These are phyloP conservation scores for Phengaris arion DNA, from an alignment of 2,888 invertebrate genomes.

Conservation along the genomic window DNA sequence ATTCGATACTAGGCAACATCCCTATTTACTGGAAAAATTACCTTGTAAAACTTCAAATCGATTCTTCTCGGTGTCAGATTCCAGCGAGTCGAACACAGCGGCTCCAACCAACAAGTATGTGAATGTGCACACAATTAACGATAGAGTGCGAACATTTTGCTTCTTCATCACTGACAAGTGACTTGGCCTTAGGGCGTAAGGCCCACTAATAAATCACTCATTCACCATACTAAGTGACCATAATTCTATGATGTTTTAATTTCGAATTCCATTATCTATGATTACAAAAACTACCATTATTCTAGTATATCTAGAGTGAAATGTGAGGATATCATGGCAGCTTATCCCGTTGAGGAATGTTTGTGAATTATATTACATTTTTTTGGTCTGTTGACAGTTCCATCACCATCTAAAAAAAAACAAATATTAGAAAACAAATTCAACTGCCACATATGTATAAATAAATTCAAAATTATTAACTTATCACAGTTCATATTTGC, in stretches of 20 bases:
- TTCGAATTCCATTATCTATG: slow-evolving; percentile 25
- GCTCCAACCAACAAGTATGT: slow-evolving; percentile 99
- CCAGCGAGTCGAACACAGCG: slow-evolving; percentile 98
- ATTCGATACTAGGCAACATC: no score
- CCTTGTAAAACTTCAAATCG: slow-evolving; percentile 94
- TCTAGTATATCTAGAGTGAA: slow-evolving; percentile 19
- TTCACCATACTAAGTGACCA: slow-evolving; percentile 55
- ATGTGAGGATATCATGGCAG: slow-evolving; percentile 24
- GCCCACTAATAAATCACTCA: slow-evolving; percentile 51
- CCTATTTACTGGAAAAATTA: slow-evolving; percentile 50
- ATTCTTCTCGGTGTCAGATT: slow-evolving; percentile 96
- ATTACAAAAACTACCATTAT: slow-evolving; percentile 30
- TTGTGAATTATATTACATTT: slow-evolving; percentile 41
- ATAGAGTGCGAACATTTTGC: slow-evolving; percentile 99
- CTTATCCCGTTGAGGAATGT: slow-evolving; percentile 68
- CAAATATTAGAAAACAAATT: not conserved
- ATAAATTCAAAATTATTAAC: no score
- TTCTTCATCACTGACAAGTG: slow-evolving; percentile 93
- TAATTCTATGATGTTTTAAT: slow-evolving; percentile 37
- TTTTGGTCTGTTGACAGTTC: slow-evolving; percentile 39
- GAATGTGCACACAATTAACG: slow-evolving; percentile 99
- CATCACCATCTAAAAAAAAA: slow-evolving; percentile 37
- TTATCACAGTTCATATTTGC: no score
- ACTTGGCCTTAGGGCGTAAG: slow-evolving; percentile 62
- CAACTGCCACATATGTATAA: no score